Percentiles rank a stretch among this genome's conserved stretches.
Conservation (phyloP, 2,888 invertebrate genomes). For the Ceraclea dissimilis region DNA sequence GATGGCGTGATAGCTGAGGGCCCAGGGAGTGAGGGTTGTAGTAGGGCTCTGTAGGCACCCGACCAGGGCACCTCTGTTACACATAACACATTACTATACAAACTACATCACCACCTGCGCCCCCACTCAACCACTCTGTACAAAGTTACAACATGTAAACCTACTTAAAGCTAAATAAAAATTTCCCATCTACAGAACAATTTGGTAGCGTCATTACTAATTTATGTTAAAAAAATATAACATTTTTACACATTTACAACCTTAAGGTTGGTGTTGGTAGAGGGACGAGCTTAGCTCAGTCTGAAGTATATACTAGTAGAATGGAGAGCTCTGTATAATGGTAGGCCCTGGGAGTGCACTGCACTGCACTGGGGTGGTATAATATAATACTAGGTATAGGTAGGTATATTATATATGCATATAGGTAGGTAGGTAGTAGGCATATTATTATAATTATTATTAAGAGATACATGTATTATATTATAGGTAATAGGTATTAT, state of each 20-base stretch:
- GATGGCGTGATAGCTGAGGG: conserved; percentile 25
- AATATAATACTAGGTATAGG: not conserved
- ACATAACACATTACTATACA: too few species aligned
- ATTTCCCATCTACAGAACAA: conserved; percentile 26
- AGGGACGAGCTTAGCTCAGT: conserved; percentile 12
- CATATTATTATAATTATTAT: too few species aligned
- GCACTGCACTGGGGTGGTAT: not conserved
- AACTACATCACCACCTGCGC: conserved; percentile 14
- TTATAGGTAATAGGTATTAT: too few species aligned
- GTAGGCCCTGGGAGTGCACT: not conserved
- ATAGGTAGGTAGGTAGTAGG: too few species aligned
- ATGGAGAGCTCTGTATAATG: not conserved
- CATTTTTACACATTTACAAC: conserved; percentile 24
- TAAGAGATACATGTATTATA: too few species aligned
- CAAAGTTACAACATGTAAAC: conserved; percentile 37
- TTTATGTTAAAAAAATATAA: conserved; percentile 24
- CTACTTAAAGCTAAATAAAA: conserved; percentile 31
- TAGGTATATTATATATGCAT: too few species aligned
- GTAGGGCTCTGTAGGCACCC: not conserved
- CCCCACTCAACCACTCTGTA: conserved; percentile 28
- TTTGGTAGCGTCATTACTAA: conserved; percentile 24
- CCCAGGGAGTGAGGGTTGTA: conserved; percentile 8
- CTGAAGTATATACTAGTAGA: not conserved
- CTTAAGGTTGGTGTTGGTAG: conserved; percentile 17
- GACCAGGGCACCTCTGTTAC: not conserved